Evolutionary conservation across 2,888 invertebrate genomes (phyloP).

Genomic region (Rhodophaea formosa): DNA sequence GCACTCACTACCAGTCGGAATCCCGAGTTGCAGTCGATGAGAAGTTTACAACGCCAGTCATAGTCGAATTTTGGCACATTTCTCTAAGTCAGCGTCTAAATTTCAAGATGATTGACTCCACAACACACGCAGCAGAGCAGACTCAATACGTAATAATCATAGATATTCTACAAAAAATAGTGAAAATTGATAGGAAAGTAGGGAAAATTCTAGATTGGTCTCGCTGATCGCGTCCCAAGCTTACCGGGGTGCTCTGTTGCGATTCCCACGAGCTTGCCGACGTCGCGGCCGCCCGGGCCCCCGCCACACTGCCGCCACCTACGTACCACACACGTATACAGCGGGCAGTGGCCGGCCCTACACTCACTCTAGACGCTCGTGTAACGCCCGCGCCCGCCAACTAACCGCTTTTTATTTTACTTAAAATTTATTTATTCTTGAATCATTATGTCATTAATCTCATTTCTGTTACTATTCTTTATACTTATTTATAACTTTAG

Average conservation of each 20-base stretch:
- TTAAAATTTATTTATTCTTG: too few relatives aligned
- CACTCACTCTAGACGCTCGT: conserved; percentile 35
- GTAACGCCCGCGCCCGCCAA: conserved; percentile 4
- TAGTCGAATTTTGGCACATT: conserved; percentile 57
- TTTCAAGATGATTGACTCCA: conserved; percentile 69
- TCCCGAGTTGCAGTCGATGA: not conserved
- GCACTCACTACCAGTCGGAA: not conserved
- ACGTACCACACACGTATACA: conserved; percentile 73
- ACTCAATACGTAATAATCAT: conserved; percentile 71
- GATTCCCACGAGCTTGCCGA: conserved; percentile 68
- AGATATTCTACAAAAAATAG: conserved; percentile 73
- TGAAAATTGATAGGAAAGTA: conserved; percentile 69
- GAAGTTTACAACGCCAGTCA: not conserved
- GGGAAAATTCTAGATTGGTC: conserved; percentile 63
- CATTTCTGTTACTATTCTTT: too few relatives aligned
- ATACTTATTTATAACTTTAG: too few relatives aligned
- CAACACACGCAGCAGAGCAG: conserved; percentile 80
- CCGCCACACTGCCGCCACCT: conserved; percentile 76
- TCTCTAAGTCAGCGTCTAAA: conserved; percentile 70
- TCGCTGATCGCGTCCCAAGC: conserved; percentile 66
- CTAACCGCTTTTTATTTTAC: not conserved
- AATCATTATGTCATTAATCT: too few relatives aligned
- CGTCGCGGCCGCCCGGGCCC: conserved; percentile 63
- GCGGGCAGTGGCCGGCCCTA: conserved; percentile 44
- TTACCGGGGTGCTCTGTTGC: conserved; percentile 74